Percentiles rank a stretch among this genome's conserved stretches.
Conservation (phyloP, 1,140 invertebrate genomes). For the Arion vulgaris region DNA sequence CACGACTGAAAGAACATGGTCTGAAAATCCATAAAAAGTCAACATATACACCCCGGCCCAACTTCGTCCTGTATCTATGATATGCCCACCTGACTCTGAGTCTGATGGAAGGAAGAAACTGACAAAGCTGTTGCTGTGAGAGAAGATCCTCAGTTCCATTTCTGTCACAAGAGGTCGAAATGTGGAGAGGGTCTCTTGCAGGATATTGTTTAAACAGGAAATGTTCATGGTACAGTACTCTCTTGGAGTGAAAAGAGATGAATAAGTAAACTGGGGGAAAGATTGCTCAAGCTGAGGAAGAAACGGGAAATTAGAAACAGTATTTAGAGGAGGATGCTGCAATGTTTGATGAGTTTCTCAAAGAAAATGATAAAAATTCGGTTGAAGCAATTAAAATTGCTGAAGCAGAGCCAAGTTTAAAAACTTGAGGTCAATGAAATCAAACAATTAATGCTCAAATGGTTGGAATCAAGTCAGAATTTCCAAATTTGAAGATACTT, state of each 20-base stretch:
- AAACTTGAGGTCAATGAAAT: constrained; percentile 72
- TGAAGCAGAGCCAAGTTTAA: constrained; percentile 72
- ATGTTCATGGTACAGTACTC: constrained; percentile 73
- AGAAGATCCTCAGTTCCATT: constrained; percentile 70
- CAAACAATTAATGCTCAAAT: constrained; percentile 72
- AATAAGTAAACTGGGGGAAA: constrained; percentile 73
- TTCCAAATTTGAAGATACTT: constrained; percentile 72
- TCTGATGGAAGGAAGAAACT: too few species aligned
- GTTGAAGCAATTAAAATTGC: constrained; percentile 73
- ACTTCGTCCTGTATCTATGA: too few species aligned
- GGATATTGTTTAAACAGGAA: constrained; percentile 73
- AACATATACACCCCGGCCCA: too few species aligned
- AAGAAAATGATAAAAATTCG: constrained; percentile 72
- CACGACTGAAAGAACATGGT: too few species aligned
- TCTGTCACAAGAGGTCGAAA: constrained; percentile 70
- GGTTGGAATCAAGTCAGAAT: constrained; percentile 73
- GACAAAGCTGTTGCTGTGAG: too few species aligned
- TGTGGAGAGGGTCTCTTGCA: constrained; percentile 71
- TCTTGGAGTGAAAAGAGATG: constrained; percentile 72
- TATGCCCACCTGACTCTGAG: too few species aligned
- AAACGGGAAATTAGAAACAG: constrained; percentile 72
- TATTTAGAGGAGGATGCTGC: too few species aligned
- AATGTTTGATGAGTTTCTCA: too few species aligned
- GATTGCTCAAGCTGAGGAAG: constrained; percentile 70
- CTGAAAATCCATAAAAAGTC: too few species aligned